Evolutionary conservation across 2,888 invertebrate species (phyloP), one percentile per base, ranked within the genome.

Genomic region (Marasmarcha lunaedactyla): DNA sequence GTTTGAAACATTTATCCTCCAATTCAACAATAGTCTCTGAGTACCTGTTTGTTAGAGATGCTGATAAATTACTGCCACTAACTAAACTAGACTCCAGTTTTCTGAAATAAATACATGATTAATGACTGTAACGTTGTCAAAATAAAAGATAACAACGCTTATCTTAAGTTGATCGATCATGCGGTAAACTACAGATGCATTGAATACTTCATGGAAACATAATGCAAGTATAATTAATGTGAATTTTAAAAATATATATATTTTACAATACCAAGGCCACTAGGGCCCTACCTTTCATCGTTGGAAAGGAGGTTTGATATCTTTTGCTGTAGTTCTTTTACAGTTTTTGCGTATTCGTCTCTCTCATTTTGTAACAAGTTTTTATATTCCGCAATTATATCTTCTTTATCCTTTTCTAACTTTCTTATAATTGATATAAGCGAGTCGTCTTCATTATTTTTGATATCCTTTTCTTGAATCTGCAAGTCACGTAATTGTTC

Each of bases 361-460:
- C 84, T 74, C 62, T 88, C 88, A 42, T 71, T 81, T 15, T 61
- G 65, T 34, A 86, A 50, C 26, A 86, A 50, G 45, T 73, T 69
- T 49, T 86, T 86, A 48, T 83, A 86, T 59, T 87, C 84, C 38
- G 66, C 63, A n/a, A 70, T 51, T 11, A 78, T 55, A 10, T 48
- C 46, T 42, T 67, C 64, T 54, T 84, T 83, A 42, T 85, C 83
- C 14, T 57, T 59, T 58, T 86, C 83, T 37, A 84, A 52, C 43
- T 76, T 66, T 44, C 71, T 68, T 1, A 76, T 46, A 10, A 71
- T 63, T 25, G 59, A 44, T 27, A 86, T 44, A 41, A 86, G 64
- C 14, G 65, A 58, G 43, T 84, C 77, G 25, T 71, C 73, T 50
- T 86, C 81, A 44, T 81, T 73, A 34, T 55, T 61, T 14, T 63